These are phyloP conservation scores for Biston stratarius DNA, from an alignment of 2,888 invertebrate species.

Conservation along the genomic window DNA sequence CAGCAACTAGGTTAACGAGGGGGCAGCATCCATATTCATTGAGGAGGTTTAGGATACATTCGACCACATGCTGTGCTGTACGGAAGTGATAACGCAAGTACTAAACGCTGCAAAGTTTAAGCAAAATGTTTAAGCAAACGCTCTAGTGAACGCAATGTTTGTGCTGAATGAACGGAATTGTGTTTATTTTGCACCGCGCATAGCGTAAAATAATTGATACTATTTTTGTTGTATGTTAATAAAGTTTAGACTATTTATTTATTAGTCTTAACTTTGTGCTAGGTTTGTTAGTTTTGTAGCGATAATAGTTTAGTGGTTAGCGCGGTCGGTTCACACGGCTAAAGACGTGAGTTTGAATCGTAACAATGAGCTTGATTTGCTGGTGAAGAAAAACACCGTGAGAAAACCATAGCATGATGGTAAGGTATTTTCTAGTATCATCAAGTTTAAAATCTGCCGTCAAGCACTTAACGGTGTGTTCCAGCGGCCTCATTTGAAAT, in stretches of 20 bases:
- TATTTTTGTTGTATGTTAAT: background rate
- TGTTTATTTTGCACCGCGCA: constrained; percentile 3
- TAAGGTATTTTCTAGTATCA: too few relatives aligned
- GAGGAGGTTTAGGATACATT: constrained; percentile 31
- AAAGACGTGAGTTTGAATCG: too few relatives aligned
- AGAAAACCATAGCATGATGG: too few relatives aligned
- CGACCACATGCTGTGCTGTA: constrained; percentile 29
- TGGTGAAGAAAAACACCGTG: too few relatives aligned
- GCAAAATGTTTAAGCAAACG: constrained; percentile 22
- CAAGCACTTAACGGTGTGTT: too few relatives aligned
- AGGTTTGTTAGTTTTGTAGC: too few relatives aligned
- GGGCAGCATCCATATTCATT: constrained; percentile 38
- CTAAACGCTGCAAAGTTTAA: constrained; percentile 28
- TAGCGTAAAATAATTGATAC: constrained; percentile 1
- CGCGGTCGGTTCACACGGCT: too few relatives aligned
- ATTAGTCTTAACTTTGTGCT: background rate
- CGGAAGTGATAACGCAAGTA: constrained; percentile 31
- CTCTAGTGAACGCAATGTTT: constrained; percentile 10
- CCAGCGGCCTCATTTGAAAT: too few relatives aligned
- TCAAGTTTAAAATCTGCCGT: too few relatives aligned
- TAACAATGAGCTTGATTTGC: too few relatives aligned
- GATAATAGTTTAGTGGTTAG: too few relatives aligned
- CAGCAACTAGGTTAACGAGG: constrained; percentile 33
- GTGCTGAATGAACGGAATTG: constrained; percentile 18
- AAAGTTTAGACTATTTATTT: constrained; percentile 1